These are phyloP conservation scores for sheep (Ovis aries) DNA, from an alignment of 2,113 vertebrate species.

Conservation along the genomic window DNA sequence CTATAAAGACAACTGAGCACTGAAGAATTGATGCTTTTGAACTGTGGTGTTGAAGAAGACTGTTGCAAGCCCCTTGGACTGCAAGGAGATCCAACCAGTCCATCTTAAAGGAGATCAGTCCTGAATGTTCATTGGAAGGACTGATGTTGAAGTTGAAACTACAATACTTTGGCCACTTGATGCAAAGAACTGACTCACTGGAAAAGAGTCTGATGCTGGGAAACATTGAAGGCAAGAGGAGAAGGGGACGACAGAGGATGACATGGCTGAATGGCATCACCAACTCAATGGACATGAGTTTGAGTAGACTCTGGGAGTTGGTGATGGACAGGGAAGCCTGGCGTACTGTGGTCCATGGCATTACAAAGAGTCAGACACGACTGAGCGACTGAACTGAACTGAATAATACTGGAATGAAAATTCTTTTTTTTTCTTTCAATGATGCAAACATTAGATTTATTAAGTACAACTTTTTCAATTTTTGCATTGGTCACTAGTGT, in stretches of 20 bases:
- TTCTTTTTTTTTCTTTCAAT: background rate
- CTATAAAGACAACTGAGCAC: background rate
- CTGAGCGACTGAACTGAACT: background rate
- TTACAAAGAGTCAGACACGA: accelerated
- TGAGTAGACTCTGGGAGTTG: background rate
- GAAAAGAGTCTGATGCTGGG: background rate
- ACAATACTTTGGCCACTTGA: background rate
- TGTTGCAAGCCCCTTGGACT: background rate
- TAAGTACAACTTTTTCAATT: background rate
- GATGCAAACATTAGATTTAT: background rate
- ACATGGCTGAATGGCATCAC: background rate
- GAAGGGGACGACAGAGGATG: background rate
- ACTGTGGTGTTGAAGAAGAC: background rate
- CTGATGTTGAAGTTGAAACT: background rate
- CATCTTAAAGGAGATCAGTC: background rate
- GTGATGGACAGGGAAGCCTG: background rate
- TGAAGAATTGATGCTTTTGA: background rate
- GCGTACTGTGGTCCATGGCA: accelerated
- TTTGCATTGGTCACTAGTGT: background rate
- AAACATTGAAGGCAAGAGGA: background rate
- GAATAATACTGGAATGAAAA: background rate
- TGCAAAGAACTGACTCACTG: background rate
- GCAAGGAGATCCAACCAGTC: background rate
- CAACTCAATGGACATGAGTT: background rate
- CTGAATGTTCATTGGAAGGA: background rate